Percentiles rank a stretch among this genome's conserved stretches.
phyloP scores from a whole-genome alignment of 2,797 vertebrate genomes.

The Rachycentron canadum region DNA sequence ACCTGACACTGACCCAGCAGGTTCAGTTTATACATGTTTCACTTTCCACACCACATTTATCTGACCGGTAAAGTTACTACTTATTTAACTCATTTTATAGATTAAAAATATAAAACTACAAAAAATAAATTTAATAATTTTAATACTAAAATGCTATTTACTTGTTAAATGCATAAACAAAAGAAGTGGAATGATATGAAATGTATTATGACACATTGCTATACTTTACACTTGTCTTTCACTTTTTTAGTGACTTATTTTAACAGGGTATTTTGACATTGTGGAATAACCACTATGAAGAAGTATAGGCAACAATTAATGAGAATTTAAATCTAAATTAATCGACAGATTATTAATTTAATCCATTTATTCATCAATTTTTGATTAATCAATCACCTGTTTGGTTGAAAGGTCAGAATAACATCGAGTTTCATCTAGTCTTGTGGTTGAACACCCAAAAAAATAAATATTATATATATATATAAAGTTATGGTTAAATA shows the following conservation, averaged over 20 bases:
- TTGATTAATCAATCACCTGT: background rate
- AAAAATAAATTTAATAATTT: too few relatives aligned
- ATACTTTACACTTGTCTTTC: too few relatives aligned
- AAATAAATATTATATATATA: background rate
- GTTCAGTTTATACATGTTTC: too few relatives aligned
- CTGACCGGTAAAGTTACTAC: too few relatives aligned
- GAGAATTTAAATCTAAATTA: background rate
- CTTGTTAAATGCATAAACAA: background rate
- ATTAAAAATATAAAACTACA: too few relatives aligned
- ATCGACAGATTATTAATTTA: too few relatives aligned
- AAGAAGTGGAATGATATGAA: background rate
- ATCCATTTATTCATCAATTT: background rate
- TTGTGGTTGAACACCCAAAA: background rate
- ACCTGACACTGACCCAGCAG: slow-evolving; percentile 2
- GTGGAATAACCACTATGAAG: background rate
- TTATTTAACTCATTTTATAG: too few relatives aligned
- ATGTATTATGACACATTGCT: background rate
- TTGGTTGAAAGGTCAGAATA: background rate
- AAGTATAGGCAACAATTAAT: background rate
- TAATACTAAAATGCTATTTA: background rate
- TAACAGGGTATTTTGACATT: background rate
- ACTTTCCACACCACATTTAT: too few relatives aligned
- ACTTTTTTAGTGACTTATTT: background rate
- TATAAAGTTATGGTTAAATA: too few relatives aligned
- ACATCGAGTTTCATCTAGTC: too few relatives aligned